These are phyloP conservation scores for Thereva nobilitata DNA, from an alignment of 2,888 invertebrate species.

Conservation along the genomic window DNA sequence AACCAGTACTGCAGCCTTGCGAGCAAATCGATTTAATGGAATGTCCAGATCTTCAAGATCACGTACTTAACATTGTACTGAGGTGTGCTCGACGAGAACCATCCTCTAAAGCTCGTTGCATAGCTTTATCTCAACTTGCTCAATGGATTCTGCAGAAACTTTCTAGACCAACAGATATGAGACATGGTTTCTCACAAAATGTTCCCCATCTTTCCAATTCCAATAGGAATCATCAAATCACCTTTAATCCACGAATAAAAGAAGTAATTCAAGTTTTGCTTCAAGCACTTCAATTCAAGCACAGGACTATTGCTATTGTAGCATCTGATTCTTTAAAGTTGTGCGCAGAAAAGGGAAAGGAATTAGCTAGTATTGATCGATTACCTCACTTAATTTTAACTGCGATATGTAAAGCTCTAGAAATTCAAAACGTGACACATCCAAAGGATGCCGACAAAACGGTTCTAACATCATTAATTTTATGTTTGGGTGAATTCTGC, in stretches of 20 bases:
- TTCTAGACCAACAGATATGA: constrained; percentile 46
- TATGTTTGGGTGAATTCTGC: constrained; percentile 93
- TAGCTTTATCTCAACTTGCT: constrained; percentile 84
- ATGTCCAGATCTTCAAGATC: constrained; percentile 65
- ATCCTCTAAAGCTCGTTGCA: constrained; percentile 83
- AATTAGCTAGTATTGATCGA: constrained; percentile 53
- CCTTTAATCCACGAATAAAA: constrained; percentile 54
- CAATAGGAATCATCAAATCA: background rate
- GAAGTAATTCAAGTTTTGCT: constrained; percentile 56
- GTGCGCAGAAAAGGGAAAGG: constrained; percentile 54
- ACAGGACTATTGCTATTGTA: constrained; percentile 55
- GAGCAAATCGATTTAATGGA: constrained; percentile 59
- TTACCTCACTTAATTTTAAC: constrained; percentile 55
- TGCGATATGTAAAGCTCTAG: constrained; percentile 55
- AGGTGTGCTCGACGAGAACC: constrained; percentile 88
- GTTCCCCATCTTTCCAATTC: constrained; percentile 49
- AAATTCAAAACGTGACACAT: constrained; percentile 55
- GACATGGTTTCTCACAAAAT: constrained; percentile 48
- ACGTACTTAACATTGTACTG: constrained; percentile 83
- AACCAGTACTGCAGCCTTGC: constrained; percentile 64
- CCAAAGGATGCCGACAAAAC: constrained; percentile 57
- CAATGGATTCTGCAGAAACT: constrained; percentile 58
- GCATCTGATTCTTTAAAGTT: constrained; percentile 56
- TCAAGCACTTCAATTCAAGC: constrained; percentile 57
- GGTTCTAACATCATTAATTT: constrained; percentile 68